These are phyloP conservation scores for Meleagris gallopavo DNA, from an alignment of 2,113 vertebrate genomes.

Conservation along the genomic window DNA sequence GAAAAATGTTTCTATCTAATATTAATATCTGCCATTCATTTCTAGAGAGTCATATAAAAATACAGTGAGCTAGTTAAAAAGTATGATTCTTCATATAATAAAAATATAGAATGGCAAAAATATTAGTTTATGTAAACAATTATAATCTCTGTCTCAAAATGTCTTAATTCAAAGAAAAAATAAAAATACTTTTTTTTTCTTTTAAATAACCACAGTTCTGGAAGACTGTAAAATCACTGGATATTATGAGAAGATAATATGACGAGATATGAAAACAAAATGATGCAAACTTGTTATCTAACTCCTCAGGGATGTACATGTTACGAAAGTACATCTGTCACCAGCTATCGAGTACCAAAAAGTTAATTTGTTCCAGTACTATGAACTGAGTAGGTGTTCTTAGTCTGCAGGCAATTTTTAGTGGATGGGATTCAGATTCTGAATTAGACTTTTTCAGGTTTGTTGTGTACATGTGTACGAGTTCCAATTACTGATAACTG, in stretches of 20 bases:
- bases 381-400: background rate
- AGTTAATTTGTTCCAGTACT: background rate
- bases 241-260: background rate
- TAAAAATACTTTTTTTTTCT: too few species aligned
- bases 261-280: background rate
- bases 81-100: background rate
- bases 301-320: background rate
- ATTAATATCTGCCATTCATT: background rate
- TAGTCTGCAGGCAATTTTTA: background rate
- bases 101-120: background rate
- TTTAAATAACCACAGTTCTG: background rate
- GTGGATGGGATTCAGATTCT: background rate
- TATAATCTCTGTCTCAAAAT: background rate
- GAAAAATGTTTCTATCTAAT: background rate
- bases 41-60: background rate
- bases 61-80: background rate
- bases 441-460: background rate
- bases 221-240: background rate
- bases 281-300: background rate
- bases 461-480: fast-evolving
- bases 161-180: too few species aligned
- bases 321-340: background rate
- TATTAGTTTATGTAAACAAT: background rate
- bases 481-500: background rate
- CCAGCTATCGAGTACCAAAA: background rate